Percentiles rank a stretch among this genome's conserved stretches.
Evolutionary conservation across 2,797 vertebrate genomes (phyloP).

Genomic region (Thripadectes ignobilis): DNA sequence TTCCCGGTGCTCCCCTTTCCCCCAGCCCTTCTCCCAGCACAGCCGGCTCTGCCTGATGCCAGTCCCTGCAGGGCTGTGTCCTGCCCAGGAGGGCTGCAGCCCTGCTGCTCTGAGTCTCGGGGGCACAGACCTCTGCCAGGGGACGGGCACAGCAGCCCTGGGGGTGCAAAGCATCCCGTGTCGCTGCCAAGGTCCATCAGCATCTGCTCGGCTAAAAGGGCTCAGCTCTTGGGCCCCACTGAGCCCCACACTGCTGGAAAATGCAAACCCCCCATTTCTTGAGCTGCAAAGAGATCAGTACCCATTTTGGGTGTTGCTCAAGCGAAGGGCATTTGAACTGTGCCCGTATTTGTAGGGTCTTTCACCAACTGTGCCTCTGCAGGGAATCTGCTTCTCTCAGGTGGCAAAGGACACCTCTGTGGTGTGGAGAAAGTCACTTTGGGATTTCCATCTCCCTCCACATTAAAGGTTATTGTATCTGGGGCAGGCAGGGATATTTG

Average conservation of each 20-base stretch:
- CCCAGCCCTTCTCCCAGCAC: neutral
- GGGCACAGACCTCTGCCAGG: neutral
- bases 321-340: neutral
- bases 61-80: neutral
- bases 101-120: rapidly evolving
- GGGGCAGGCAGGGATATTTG: neutral
- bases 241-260: neutral
- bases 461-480: neutral
- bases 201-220: neutral
- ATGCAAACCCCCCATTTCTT: rapidly evolving
- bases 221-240: rapidly evolving
- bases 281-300: neutral
- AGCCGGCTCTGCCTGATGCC: neutral
- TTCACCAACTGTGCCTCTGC: neutral
- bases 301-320: neutral
- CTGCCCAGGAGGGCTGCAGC: neutral
- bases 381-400: neutral
- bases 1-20: neutral
- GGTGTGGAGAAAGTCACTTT: neutral
- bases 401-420: neutral
- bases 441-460: neutral
- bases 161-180: rapidly evolving
- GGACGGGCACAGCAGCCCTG: rapidly evolving
- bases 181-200: neutral
- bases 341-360: neutral